These are phyloP conservation scores for Nudaria mundana DNA, from an alignment of 2,888 invertebrate genomes.

Conservation along the genomic window DNA sequence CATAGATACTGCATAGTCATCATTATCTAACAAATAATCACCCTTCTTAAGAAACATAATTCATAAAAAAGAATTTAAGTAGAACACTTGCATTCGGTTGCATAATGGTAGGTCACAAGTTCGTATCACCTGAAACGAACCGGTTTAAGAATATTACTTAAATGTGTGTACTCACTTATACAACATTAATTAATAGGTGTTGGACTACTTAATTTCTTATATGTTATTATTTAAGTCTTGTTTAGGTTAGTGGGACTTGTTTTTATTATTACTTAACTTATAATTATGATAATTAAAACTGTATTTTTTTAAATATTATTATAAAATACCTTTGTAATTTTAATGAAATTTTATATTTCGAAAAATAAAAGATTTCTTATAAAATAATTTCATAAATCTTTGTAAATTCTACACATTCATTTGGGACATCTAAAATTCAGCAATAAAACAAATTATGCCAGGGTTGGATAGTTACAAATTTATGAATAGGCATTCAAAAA, in stretches of 20 bases:
- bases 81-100: slow-evolving; percentile 15
- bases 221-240: background rate
- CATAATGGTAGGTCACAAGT: slow-evolving; percentile 8
- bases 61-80: slow-evolving; percentile 11
- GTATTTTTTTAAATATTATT: too few relatives aligned
- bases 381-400: too few relatives aligned
- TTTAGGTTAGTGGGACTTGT: background rate
- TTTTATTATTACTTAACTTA: background rate
- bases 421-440: too few relatives aligned
- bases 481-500: background rate
- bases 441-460: background rate
- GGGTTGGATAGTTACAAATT: too few relatives aligned
- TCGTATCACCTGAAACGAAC: slow-evolving; percentile 3
- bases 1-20: slow-evolving; percentile 5
- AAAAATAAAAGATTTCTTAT: too few relatives aligned
- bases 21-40: slow-evolving; percentile 4
- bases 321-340: too few relatives aligned
- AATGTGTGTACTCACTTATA: slow-evolving; percentile 8
- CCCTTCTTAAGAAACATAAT: slow-evolving; percentile 7
- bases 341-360: too few relatives aligned
- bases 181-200: slow-evolving; percentile 4
- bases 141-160: slow-evolving; percentile 8
- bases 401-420: too few relatives aligned
- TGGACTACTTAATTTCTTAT: background rate
- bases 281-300: too few relatives aligned